Evolutionary conservation across 2,888 invertebrate genomes (phyloP).

Genomic region (Eupsilia transversa): DNA sequence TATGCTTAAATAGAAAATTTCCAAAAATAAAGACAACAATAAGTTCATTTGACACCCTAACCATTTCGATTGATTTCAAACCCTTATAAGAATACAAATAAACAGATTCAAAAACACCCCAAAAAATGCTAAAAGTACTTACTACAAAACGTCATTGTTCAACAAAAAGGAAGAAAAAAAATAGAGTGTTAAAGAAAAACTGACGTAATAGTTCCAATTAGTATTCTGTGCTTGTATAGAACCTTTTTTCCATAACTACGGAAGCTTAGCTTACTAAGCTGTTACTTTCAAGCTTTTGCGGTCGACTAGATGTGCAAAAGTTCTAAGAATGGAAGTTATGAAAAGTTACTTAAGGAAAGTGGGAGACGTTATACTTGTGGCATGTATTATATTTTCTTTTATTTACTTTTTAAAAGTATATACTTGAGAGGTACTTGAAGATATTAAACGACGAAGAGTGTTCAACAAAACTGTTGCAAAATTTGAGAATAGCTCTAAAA

Average conservation of each 20-base stretch:
- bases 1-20: neutral
- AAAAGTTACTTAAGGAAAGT: constrained; percentile 31
- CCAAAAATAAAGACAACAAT: neutral
- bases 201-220: constrained; percentile 40
- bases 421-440: neutral
- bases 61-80: neutral
- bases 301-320: constrained; percentile 34
- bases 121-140: neutral
- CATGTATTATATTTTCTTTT: constrained; percentile 7
- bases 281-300: constrained; percentile 40
- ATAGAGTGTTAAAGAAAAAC: neutral
- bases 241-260: constrained; percentile 42
- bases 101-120: neutral
- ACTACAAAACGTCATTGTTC: neutral
- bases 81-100: neutral
- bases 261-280: constrained; percentile 45
- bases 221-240: constrained; percentile 36
- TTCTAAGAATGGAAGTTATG: constrained; percentile 46
- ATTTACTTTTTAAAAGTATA: neutral
- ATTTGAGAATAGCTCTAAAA: neutral
- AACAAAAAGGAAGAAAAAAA: constrained; percentile 2
- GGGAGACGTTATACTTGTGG: constrained; percentile 8
- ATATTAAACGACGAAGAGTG: neutral
- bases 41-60: neutral
- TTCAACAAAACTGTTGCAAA: neutral